These are phyloP conservation scores for Cataglyphis livida DNA, from an alignment of 2,888 invertebrate species.

Conservation along the genomic window DNA sequence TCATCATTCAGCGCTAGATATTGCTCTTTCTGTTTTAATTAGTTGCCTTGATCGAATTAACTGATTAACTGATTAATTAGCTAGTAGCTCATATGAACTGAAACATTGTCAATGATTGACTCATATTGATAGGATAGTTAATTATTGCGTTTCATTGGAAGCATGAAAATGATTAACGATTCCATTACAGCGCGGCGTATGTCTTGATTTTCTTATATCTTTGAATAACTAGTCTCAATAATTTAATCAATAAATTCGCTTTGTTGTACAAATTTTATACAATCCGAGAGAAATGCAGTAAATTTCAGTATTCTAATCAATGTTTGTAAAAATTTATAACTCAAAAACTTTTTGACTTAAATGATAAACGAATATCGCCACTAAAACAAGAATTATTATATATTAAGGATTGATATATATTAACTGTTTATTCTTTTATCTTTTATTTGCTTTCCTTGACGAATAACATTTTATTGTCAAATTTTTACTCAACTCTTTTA, in stretches of 20 bases:
- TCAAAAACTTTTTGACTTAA: constrained; percentile 43
- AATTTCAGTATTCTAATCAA: background rate
- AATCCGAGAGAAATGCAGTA: background rate
- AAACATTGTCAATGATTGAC: constrained; percentile 10
- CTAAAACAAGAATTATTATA: constrained; percentile 46
- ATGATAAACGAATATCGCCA: constrained; percentile 54
- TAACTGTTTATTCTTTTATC: background rate
- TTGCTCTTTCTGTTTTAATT: constrained; percentile 46
- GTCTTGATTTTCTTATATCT: background rate
- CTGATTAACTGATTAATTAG: constrained; percentile 32
- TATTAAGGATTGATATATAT: background rate
- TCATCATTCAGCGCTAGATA: constrained; percentile 29
- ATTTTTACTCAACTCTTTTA: background rate
- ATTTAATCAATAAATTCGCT: background rate
- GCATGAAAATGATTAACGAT: constrained; percentile 10
- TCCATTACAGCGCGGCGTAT: background rate
- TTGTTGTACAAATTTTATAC: background rate
- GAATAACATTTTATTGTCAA: constrained; percentile 48
- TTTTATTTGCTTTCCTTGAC: constrained; percentile 12
- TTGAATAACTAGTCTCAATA: background rate
- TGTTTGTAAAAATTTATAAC: background rate
- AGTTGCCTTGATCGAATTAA: constrained; percentile 21
- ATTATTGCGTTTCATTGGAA: constrained; percentile 11
- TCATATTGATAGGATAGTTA: constrained; percentile 26
- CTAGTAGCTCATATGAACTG: constrained; percentile 37